Base-by-base conservation (phyloP, 2,797 vertebrate genomes). In the Melopsittacus undulatus region DNA sequence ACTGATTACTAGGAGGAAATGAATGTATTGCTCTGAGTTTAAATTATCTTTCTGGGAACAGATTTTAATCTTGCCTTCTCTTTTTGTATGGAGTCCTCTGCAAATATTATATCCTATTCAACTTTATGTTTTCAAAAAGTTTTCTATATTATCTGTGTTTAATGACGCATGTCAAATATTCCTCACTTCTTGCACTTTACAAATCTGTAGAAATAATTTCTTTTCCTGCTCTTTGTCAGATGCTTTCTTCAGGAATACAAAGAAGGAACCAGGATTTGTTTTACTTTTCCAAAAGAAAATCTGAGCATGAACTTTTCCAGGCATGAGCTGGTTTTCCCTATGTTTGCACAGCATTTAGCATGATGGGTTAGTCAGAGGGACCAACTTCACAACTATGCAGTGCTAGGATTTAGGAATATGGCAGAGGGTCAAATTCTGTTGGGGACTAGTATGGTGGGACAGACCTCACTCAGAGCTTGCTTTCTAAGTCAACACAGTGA, bases 11-110 rank as follows among this genome's bases (percentile, higher is more conserved):
- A n/a, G 46, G 51, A 86, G 43, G 16, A 63, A 81, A 74, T 77
- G 63, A 81, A 68, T 79, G 8, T 46, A 46, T 91, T 63, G n/a
- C 48, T 67, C 43, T 29, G 22, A 8, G 30, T 70, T 92, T 91
- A 90, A 79, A 84, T 91, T 83, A 67, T 91, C 43, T 91, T 73
- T 14, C 77, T 87, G 67, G 24, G 51, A 79, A 43, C 14, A 90
- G 61, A 74, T 88, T 74, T 83, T 73, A 70, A 43, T 91, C 9
- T 90, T 54, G 34, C 6, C 7, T 24, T 49, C 26, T 42, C 19
- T 36, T 66, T 70, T 62, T 36, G 17, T 38, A 2, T 83, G 62
- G 24, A 91, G 36, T 73, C 59, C 73, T 63, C 2, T 76, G n/a
- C 67, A 94, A 82, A 57, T 73, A 30, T 11, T 66, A 6, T 17